Evolutionary conservation across 2,113 vertebrate genomes (phyloP), one percentile per base, ranked within the genome.

Genomic region (Prochilodus magdalenae): DNA sequence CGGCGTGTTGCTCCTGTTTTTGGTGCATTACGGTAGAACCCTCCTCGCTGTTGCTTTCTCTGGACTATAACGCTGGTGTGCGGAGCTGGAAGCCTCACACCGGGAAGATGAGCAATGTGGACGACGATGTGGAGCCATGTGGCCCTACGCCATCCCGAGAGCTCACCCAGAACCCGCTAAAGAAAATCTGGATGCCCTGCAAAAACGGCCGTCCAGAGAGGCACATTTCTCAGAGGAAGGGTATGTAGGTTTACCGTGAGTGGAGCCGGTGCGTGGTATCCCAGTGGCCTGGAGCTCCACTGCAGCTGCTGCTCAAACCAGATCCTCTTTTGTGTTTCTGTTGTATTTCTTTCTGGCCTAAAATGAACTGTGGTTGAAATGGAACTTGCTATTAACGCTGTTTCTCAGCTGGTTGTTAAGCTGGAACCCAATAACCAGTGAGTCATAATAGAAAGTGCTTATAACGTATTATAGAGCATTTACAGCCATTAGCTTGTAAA

Each of bases 161-260:
- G 79, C 90, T 98, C 75, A 97, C 96, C 12, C 96, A 97, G 75
- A 98, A 98, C 85, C 96, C 96, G 0, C 89, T 97, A 30, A 96
- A 97, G 91, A 98, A 98, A 89, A 97, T 96, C 81, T 98, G 96
- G 96, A 94, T 97, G 91, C 96, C 96, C 4, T 96, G 90, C 80
- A 96, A 94, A 92, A 96, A 97, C 80, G 96, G 96, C 84, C 94
- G 93, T 75, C 95, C 96, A 0, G 96, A 96, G 26, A 93, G 92
- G 77, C 94, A 95, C 89, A 95, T 94, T 87, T 94, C 93, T 81
- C 96, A 96, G 73, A 95, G 96, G 82, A 95, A 93, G 87, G 96
- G 96, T 97, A 89, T 89, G 96, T 91, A 88, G 59, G 33, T 8
- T 69, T 44, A 44, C 27, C 57, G 10, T 12, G 53, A 57, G 53